Evolutionary conservation across 2,797 vertebrate species (phyloP).

Genomic region (Eulemur coronatus): DNA sequence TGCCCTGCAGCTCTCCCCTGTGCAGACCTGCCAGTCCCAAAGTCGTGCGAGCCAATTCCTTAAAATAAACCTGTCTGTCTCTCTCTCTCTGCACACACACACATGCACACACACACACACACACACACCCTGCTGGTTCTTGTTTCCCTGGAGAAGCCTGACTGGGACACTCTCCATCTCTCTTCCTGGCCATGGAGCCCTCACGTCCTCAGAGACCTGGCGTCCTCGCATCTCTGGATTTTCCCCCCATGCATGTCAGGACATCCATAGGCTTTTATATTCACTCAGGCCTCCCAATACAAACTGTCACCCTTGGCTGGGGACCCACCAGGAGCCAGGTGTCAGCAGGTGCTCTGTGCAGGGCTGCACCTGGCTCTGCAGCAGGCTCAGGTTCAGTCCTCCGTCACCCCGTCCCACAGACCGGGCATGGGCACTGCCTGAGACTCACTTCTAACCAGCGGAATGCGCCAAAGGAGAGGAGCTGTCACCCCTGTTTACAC

Average conservation of each 20-base stretch:
- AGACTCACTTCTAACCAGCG: background rate
- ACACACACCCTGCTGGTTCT: no score
- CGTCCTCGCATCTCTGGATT: background rate
- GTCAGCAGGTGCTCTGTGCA: background rate
- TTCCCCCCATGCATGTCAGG: no score
- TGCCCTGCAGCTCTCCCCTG: background rate
- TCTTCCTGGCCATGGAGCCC: background rate
- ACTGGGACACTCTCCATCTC: background rate
- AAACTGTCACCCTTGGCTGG: background rate
- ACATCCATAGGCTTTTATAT: background rate
- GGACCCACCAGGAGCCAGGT: background rate
- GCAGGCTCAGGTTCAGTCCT: no score
- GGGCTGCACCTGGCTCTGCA: no score
- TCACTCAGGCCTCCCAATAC: background rate
- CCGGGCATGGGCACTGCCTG: fast-evolving
- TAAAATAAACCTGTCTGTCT: background rate
- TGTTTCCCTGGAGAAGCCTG: background rate
- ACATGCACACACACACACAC: background rate
- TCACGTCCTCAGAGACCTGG: background rate
- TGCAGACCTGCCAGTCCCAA: background rate
- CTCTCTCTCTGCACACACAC: background rate
- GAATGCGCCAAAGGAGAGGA: background rate
- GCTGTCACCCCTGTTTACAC: background rate
- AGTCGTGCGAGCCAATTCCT: fast-evolving
- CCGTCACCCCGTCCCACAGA: background rate